Evolutionary conservation across 2,113 vertebrate genomes (phyloP), one percentile per base, ranked within the genome.

Genomic region (Himantopus leucocephalus): DNA sequence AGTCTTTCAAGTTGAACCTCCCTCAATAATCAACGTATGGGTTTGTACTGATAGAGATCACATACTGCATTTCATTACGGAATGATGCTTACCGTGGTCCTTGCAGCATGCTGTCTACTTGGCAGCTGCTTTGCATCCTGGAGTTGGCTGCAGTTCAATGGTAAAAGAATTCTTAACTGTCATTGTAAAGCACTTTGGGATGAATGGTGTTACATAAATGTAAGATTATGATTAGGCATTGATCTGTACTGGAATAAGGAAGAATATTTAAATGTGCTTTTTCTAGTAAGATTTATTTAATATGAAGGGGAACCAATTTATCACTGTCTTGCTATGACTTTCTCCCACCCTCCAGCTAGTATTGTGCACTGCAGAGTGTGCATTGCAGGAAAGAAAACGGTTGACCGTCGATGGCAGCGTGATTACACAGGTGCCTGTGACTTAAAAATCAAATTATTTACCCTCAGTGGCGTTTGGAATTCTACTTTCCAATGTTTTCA

Each of bases 121-220:
- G 62, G 81, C 80, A 91, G 88, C 72, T 75, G 94, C 72, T 90
- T 12, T 80, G 85, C 84, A 41, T 52, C 88, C 76, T 62, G 90
- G 34, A 3, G 16, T 34, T 83, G 92, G 70, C 92, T 77, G 68
- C 41, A 11, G 71, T 14, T 85, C 92, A 45, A 0, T 5, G 60
- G 39, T 29, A 70, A 71, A 68, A 53, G 47, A 48, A 50, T 91
- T 90, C 66, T 62, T 19, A 4, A 6, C 73, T 84, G 50, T 60
- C 53, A 3, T 6, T 21, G 47, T 39, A 8, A 43, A 92, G 59
- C 67, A 4, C 58, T 73, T 47, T 18, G 72, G 82, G 67, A 6
- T 70, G 85, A 26, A 19, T 2, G 55, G 45, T 29, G 56, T 39
- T 12, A 17, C 45, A 5, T 2, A 23, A 73, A 76, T 14, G 37